Base-by-base conservation (phyloP, 2,888 invertebrate species). In the Eubasilissa splendida region DNA sequence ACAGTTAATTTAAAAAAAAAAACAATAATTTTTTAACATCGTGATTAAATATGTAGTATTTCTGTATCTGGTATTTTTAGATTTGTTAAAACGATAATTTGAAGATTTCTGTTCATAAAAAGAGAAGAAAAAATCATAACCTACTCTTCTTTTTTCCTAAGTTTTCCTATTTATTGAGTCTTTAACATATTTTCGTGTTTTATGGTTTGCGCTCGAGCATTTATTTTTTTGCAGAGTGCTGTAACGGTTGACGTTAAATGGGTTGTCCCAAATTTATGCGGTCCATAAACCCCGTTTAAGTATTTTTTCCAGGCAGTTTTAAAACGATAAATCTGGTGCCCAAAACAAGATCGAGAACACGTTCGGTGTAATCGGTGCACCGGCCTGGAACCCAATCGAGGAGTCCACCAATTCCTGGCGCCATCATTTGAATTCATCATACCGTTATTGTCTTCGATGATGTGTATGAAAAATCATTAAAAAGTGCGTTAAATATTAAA, bases 201-300 rank as follows among this genome's bases (percentile, higher is more conserved):
- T 73, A 73, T 73, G 71, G 71, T 73, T 73, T 73, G 71, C 71
- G 54, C n/a, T 33, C 14, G 50, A 31, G 71, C 71, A 73, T 56
- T 73, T 73, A 73, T 73, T 73, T 68, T 68, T 68, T 73, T 73
- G 52, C 70, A 3, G 56, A 73, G 71, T 73, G 71, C 56, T 73
- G 71, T 73, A 73, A 73, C 56, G 56, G 56, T 58, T 73, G 71
- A 56, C 71, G 71, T 33, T 73, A 56, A 73, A 73, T 73, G 71
- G 71, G 71, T 73, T 73, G 71, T 73, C 71, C 56, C 56, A 73
- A 73, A 73, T 73, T 73, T 73, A 73, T 73, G 71, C 71, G 58
- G 54, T 12, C 58, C 71, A 73, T 73, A 73, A 73, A 73, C 71
- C 56, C 56, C 71, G 71, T 73, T 73, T 73, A 31, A 22, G 54